Base-by-base conservation (phyloP, 1,140 invertebrate genomes). In the Globodera ellingtonae region DNA sequence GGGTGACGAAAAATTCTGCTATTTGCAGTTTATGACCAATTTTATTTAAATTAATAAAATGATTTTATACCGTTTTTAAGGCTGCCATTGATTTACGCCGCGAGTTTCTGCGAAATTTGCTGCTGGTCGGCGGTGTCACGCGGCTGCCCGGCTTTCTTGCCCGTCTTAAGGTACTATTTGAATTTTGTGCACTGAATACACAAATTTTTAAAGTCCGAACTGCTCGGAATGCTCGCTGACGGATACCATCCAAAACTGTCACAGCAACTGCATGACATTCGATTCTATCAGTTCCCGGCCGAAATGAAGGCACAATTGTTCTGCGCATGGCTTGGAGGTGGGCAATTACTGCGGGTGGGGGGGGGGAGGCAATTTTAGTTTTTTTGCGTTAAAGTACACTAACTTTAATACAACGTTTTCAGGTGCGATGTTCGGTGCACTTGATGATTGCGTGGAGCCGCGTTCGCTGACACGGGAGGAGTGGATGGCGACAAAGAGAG, bases 391-490 rank as follows among this genome's bases (percentile, higher is more conserved):
- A 35, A 2, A 35, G 35, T 35, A 35, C n/a, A n/a, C n/a, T n/a
- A n/a, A n/a, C n/a, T n/a, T n/a, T n/a, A n/a, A n/a, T 3, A 35
- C 18, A 35, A 35, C 9, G 24, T 44, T 72, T 79, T 52, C 9
- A 82, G 81, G 81, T 21, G 56, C 72, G 47, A 67, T 82, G 84
- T 82, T 83, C 67, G 84, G 71, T 18, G 72, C 77, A 46, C 10
- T 81, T 44, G 82, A 83, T 59, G 24, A 69, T 1, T 47, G 21
- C 35, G n/a, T 83, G 48, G 72, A 84, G 9, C 47, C 52, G 6
- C 66, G 83, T 62, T 81, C 82, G 9, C n/a, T 82, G 21, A 86
- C 83, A 15, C 85, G 70, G 46, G 78, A 85, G 44, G 82, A 83
- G 56, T 83, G 82, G 82, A 62, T 84, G 69, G 47, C 15, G 13